These are phyloP conservation scores for Cephus runcator DNA, from an alignment of 2,888 invertebrate species.

Conservation along the genomic window DNA sequence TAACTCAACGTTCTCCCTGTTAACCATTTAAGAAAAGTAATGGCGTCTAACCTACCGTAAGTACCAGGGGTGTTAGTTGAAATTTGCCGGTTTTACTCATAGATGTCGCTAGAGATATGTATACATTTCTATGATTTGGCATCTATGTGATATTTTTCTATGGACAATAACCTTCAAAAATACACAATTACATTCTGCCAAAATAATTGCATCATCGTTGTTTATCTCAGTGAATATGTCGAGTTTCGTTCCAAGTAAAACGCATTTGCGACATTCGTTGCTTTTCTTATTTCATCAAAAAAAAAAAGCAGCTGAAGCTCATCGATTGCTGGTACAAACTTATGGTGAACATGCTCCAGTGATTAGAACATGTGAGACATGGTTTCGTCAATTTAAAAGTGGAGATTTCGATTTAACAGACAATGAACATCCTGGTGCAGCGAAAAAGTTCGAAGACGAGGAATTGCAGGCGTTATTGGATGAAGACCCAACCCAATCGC, in stretches of 20 bases:
- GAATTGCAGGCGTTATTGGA: slow-evolving; percentile 28
- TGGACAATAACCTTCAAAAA: slow-evolving; percentile 10
- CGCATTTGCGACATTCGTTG: neutral
- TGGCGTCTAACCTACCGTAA: neutral
- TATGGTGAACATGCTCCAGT: slow-evolving; percentile 17
- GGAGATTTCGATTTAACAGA: slow-evolving; percentile 27
- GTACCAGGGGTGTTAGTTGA: too few species aligned
- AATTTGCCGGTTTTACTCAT: too few species aligned
- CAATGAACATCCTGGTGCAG: slow-evolving; percentile 19
- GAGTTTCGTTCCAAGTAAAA: slow-evolving; percentile 11
- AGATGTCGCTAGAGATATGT: too few species aligned
- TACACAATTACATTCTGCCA: neutral
- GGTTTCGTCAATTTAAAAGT: slow-evolving; percentile 27
- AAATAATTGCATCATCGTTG: slow-evolving; percentile 7
- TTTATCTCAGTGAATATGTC: slow-evolving; percentile 7
- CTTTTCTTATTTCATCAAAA: slow-evolving; percentile 8
- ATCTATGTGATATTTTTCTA: slow-evolving; percentile 12
- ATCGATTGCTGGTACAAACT: slow-evolving; percentile 1
- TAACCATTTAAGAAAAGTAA: neutral
- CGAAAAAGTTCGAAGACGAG: slow-evolving; percentile 24
- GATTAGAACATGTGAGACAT: slow-evolving; percentile 1
- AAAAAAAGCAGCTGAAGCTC: neutral
- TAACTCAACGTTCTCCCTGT: neutral
- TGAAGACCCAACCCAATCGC: slow-evolving; percentile 28
- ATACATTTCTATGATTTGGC: too few species aligned